Evolutionary conservation across 1,140 invertebrate genomes (phyloP).

Genomic region (Bombus balteatus): DNA sequence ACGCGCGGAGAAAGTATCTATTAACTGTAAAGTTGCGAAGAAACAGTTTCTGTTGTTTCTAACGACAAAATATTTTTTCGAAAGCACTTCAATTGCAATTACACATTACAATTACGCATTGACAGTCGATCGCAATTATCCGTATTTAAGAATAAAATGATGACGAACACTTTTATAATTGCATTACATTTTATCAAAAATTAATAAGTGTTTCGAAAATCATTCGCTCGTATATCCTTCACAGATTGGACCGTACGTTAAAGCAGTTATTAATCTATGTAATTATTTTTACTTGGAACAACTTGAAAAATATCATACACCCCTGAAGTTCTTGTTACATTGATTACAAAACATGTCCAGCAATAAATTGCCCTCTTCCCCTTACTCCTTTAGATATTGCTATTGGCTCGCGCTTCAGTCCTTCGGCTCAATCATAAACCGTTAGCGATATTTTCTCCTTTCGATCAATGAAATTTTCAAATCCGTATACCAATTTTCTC

Average conservation of each 20-base stretch:
- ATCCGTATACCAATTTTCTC: neutral
- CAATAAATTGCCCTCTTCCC: neutral
- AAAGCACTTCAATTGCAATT: too few species aligned
- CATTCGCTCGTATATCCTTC: too few species aligned
- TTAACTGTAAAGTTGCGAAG: too few species aligned
- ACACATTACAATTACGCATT: too few species aligned
- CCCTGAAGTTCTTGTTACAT: too few species aligned
- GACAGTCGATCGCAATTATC: too few species aligned
- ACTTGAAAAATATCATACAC: neutral
- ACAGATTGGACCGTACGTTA: too few species aligned
- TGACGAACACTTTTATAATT: neutral
- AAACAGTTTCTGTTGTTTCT: too few species aligned
- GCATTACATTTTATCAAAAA: neutral
- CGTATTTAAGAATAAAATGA: neutral
- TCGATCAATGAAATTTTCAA: neutral
- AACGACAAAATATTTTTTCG: too few species aligned
- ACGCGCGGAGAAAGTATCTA: too few species aligned
- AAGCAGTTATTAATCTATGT: too few species aligned
- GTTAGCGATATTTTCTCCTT: neutral
- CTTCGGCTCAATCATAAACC: neutral
- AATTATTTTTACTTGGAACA: neutral
- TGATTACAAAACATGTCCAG: too few species aligned
- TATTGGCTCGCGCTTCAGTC: neutral
- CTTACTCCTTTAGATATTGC: neutral
- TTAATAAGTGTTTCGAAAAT: neutral